These are phyloP conservation scores for Betta splendens DNA, from an alignment of 2,797 vertebrate genomes.

Conservation along the genomic window DNA sequence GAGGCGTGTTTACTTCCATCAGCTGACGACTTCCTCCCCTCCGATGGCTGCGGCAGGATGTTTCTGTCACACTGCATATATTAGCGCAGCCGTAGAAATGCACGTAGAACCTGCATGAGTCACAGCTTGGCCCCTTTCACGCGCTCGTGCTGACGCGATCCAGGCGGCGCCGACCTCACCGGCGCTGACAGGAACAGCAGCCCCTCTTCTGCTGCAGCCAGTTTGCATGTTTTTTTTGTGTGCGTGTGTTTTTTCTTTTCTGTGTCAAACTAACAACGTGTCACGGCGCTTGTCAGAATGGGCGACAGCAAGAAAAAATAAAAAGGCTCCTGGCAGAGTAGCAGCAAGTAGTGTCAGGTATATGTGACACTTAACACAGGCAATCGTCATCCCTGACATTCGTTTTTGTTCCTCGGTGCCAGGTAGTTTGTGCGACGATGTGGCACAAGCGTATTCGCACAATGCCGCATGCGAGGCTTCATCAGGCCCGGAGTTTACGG, in stretches of 20 bases:
- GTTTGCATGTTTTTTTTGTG: neutral
- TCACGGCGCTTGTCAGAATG: neutral
- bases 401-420: neutral
- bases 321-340: neutral
- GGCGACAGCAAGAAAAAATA: neutral
- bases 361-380: neutral
- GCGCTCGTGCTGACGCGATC: neutral
- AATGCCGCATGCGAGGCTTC: neutral
- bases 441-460: neutral
- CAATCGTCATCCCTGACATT: neutral
- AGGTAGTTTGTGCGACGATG: neutral
- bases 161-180: neutral
- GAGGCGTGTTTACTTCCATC: neutral
- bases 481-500: neutral
- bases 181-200: neutral
- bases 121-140: neutral
- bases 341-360: neutral
- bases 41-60: neutral
- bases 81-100: neutral
- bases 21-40: neutral
- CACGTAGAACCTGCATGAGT: neutral
- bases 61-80: neutral
- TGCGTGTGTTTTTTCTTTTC: too few species aligned
- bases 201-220: neutral
- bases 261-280: neutral